phyloP scores from a whole-genome alignment of 2,888 invertebrate species.

The Kryphioiulus occultus region DNA sequence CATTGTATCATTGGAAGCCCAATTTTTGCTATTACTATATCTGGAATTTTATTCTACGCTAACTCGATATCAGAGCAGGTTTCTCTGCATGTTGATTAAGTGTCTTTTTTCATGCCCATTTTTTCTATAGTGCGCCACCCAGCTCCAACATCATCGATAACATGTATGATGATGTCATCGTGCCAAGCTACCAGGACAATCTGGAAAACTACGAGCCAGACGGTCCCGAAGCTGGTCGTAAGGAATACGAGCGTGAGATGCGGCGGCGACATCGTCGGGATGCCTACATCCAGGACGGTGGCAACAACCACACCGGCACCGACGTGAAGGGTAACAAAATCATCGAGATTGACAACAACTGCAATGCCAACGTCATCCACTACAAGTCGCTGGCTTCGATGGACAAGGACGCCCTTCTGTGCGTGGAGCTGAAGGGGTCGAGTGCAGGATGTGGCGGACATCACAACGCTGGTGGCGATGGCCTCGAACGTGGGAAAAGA shows the following conservation, averaged over 20 bases:
- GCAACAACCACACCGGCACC: conserved; percentile 54
- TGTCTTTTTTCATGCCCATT: background rate
- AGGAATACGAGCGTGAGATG: conserved; percentile 36
- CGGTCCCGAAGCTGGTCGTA: conserved; percentile 64
- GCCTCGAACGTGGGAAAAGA: conserved; percentile 11
- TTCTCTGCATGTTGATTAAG: no score
- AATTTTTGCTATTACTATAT: no score
- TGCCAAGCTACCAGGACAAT: conserved; percentile 66
- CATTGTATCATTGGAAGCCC: no score
- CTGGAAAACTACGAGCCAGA: conserved; percentile 76
- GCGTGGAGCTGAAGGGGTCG: conserved; percentile 37
- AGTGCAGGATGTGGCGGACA: background rate
- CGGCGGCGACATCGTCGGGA: conserved; percentile 55
- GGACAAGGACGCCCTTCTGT: conserved; percentile 50
- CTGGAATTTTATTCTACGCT: no score
- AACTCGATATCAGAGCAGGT: no score
- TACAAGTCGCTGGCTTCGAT: conserved; percentile 43
- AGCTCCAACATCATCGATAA: conserved; percentile 62
- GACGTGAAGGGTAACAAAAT: conserved; percentile 55
- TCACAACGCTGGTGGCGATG: background rate
- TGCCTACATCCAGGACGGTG: conserved; percentile 56
- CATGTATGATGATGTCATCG: conserved; percentile 61
- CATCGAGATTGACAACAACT: conserved; percentile 55
- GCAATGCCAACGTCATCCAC: conserved; percentile 56
- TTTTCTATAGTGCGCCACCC: conserved; percentile 31